Evolutionary conservation across 2,888 invertebrate genomes (phyloP), one percentile per base, ranked within the genome.

Genomic region (Thymelicus sylvestris): DNA sequence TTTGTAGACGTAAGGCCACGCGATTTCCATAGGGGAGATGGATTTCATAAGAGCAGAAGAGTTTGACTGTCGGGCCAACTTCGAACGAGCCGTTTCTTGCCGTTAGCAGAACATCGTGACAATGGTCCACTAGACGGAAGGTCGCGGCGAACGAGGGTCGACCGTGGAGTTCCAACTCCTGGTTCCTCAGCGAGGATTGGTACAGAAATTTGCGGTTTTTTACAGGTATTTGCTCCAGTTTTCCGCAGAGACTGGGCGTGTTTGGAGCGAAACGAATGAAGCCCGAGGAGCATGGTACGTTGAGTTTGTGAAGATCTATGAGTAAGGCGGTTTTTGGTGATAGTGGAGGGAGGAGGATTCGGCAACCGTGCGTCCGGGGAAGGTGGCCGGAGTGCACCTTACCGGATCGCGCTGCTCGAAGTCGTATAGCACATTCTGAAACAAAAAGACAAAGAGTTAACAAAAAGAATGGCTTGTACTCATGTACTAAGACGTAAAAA

Each of bases 1-100:
- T 94, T 85, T 95, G 94, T 15, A 95, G 86, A n/a, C 94, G 92
- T 72, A 96, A 78, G n/a, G 95, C 95, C 10, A 96, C 95, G 73
- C 95, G 90, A 85, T 96, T 95, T 3, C 97, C 96, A 80, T 95
- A 96, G 2, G 96, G 96, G 78, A 96, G 85, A 81, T 96, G 95
- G 67, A 96, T 95, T 77, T 94, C 93, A 85, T 96, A 96, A 38
- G 96, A 96, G 85, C 97, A 96, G 76, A 95, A 90, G 39, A 96
- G 86, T 60, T 95, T 94, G 13, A 92, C 89, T 0, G 92, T 94
- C 7, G 95, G 95, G 76, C 95, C 95, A 82, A 96, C 91, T 83
- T 95, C 95, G 90, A 95, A 95, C 80, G 95, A 95, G 81, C 95
- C 96, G 90, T 95, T 96, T 76, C 94, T 93, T 67, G 92, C 91